Conservation (phyloP, 2,888 invertebrate genomes). For the Ophioninae sp. region DNA sequence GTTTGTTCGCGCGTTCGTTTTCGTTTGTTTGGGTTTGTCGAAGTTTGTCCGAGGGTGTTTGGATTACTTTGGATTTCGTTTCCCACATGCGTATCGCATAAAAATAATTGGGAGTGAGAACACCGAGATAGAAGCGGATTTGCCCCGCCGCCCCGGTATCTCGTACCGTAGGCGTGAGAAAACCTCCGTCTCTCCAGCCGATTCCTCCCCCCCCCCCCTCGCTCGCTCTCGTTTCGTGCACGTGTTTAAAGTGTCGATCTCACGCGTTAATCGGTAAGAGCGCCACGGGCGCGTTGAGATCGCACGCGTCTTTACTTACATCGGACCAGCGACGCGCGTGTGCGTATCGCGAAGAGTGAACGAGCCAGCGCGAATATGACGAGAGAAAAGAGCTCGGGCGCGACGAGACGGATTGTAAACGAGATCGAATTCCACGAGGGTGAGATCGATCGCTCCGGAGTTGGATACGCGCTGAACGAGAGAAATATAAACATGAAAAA, state of each 20-base stretch:
- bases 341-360: too few relatives aligned
- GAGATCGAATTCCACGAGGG: conserved; percentile 56
- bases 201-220: conserved; percentile 28
- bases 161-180: not conserved
- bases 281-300: conserved; percentile 27
- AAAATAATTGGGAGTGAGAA: conserved; percentile 14
- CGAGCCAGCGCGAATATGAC: conserved; percentile 11
- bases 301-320: not conserved
- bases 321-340: conserved; percentile 5
- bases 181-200: conserved; percentile 45
- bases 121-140: not conserved
- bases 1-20: too few relatives aligned
- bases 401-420: conserved; percentile 26
- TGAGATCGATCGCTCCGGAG: conserved; percentile 20
- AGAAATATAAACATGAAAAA: not conserved
- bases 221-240: conserved; percentile 28
- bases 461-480: too few relatives aligned
- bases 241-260: conserved; percentile 50
- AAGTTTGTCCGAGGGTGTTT: too few relatives aligned
- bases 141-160: too few relatives aligned
- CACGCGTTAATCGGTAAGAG: conserved; percentile 60
- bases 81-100: not conserved
- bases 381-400: conserved; percentile 23
- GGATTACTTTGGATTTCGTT: too few relatives aligned
- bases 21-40: too few relatives aligned